Evolutionary conservation across 2,113 vertebrate genomes (phyloP).

Genomic region (Plestiodon gilberti): DNA sequence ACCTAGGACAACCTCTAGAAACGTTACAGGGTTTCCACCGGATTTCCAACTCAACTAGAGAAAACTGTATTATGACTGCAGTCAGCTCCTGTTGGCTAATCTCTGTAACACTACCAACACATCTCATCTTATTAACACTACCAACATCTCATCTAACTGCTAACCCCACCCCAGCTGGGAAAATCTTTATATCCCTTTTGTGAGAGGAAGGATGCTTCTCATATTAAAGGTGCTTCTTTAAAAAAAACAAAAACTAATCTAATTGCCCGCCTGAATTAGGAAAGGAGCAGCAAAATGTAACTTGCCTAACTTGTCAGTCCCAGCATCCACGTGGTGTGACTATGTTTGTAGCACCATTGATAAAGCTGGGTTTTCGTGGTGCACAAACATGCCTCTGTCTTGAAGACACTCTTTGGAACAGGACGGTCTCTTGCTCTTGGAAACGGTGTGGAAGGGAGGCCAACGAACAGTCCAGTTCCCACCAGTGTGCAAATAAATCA

Average conservation of each 20-base stretch:
- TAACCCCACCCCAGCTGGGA: background rate
- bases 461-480: background rate
- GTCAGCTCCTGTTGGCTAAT: background rate
- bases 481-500: background rate
- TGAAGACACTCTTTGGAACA: background rate
- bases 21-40: background rate
- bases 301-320: background rate
- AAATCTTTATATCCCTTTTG: too few species aligned
- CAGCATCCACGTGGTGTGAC: background rate
- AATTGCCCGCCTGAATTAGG: background rate
- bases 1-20: background rate
- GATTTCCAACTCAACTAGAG: background rate
- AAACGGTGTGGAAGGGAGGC: background rate
- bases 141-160: background rate
- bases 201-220: background rate
- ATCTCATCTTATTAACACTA: background rate
- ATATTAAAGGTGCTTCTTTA: background rate
- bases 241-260: background rate
- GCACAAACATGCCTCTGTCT: background rate
- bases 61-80: background rate
- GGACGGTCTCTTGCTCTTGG: background rate
- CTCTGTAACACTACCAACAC: background rate
- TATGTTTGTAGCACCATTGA: background rate
- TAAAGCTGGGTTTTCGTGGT: background rate
- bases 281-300: background rate